Conservation (phyloP, 2,888 invertebrate genomes). For the Polyploca ridens region DNA sequence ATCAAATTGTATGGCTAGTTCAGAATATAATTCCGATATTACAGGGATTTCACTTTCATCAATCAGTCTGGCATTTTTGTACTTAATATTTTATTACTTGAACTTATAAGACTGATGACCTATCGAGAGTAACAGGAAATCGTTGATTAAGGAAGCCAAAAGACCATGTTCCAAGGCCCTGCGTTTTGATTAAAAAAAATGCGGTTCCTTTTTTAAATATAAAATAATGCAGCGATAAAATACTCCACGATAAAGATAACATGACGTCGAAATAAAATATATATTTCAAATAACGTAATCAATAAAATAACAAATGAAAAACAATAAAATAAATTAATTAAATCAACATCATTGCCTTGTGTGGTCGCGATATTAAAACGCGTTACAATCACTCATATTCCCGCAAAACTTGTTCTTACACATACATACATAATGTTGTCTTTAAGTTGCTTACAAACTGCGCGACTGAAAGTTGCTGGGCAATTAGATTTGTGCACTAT, state of each 20-base stretch:
- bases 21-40: not conserved
- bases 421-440: constrained; percentile 37
- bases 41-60: constrained; percentile 4
- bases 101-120: not conserved
- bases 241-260: no score
- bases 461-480: constrained; percentile 11
- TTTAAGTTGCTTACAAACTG: constrained; percentile 9
- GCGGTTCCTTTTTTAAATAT: not conserved
- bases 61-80: not conserved
- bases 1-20: not conserved
- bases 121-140: not conserved
- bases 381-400: constrained; percentile 67
- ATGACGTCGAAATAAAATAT: not conserved
- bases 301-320: not conserved
- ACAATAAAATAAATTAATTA: constrained; percentile 53
- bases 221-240: not conserved
- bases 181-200: not conserved
- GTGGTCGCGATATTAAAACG: constrained; percentile 58
- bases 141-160: not conserved
- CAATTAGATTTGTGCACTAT: not conserved
- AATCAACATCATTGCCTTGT: constrained; percentile 52
- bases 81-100: constrained; percentile 5
- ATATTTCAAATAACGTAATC: not conserved
- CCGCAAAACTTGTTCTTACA: constrained; percentile 67
- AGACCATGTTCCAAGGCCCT: not conserved